Base-by-base conservation (phyloP, 2,797 vertebrate genomes). In the Loriculus beryllinus region DNA sequence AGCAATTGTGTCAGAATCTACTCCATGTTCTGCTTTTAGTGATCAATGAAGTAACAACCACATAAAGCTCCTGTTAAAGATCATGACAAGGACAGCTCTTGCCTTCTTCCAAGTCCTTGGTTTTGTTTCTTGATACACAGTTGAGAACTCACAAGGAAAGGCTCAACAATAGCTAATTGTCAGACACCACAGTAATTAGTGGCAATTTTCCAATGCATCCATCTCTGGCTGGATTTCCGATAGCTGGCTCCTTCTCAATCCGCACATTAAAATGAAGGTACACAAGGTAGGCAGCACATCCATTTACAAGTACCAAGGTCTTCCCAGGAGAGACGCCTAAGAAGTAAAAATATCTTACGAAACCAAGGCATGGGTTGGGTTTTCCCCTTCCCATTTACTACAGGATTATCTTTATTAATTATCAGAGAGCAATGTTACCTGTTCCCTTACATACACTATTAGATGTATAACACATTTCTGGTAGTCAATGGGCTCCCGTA, bases 111-210 rank as follows among this genome's bases (percentile, higher is more conserved):
- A 29, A 28, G 8, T 76, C 89, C 33, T 72, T 35, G 42, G 6
- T 90, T 85, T 62, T 31, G 35, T 76, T 92, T 68, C 7, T 7
- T 8, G 37, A 49, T 22, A 37, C 52, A 52, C 1, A 0, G 3
- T 1, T 40, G 52, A 76, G 64, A 88, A 90, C 67, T 81, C 20
- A 65, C 75, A 43, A 85, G 70, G 52, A 62, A 92, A 88, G 56
- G 56, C 51, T 96, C 77, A 90, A 69, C 57, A 95, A 28, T 57
- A 93, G 82, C 83, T 87, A 96, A 89, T 81, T 94, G 88, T 89
- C 81, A 90, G 88, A 57, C 1, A 21, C 78, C 90, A 76, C 84
- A 56, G 62, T 77, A 96, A 96, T 95, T 94, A 96, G 86, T 87
- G 93, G 92, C 90, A 93, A 18, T 65, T 74, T 90, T 92, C 94